Percentiles rank a stretch among this genome's conserved stretches.
phyloP scores from a whole-genome alignment of 2,888 invertebrate species.

The Coelinius sp. region DNA sequence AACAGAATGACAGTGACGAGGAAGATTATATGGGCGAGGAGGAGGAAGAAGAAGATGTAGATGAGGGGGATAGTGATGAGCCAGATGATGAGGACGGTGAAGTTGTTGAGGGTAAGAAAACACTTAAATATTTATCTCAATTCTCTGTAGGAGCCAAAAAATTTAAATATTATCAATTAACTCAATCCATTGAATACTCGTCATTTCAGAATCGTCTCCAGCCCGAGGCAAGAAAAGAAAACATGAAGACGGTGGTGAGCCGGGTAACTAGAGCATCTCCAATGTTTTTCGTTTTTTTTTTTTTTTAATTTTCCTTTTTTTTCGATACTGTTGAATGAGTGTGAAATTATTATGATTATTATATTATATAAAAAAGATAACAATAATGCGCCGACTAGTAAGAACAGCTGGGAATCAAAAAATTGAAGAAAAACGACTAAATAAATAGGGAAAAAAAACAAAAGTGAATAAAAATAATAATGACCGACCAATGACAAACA shows the following conservation, averaged over 20 bases:
- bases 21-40: conserved; percentile 79
- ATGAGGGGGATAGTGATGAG: conserved; percentile 72
- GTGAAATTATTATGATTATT: conserved; percentile 67
- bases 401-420: conserved; percentile 49
- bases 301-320: too few species aligned
- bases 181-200: neutral
- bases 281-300: too few species aligned
- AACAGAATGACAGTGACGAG: conserved; percentile 73
- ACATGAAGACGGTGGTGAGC: conserved; percentile 76
- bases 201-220: conserved; percentile 72
- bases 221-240: conserved; percentile 82
- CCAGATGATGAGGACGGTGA: conserved; percentile 71
- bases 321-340: conserved; percentile 62
- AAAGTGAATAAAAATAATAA: conserved; percentile 67
- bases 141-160: neutral
- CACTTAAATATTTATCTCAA: conserved; percentile 8
- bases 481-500: conserved; percentile 69
- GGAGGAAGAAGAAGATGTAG: conserved; percentile 76
- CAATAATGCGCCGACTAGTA: conserved; percentile 65
- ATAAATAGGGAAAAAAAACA: conserved; percentile 43
- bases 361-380: conserved; percentile 66
- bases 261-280: conserved; percentile 63
- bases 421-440: conserved; percentile 28
- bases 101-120: conserved; percentile 42
- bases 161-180: too few species aligned